A percentile compares a stretch with the other conserved stretches of the same genome.
Evolutionary conservation across 2,797 vertebrate genomes (phyloP).

Genomic region (Muscicapa striata): DNA sequence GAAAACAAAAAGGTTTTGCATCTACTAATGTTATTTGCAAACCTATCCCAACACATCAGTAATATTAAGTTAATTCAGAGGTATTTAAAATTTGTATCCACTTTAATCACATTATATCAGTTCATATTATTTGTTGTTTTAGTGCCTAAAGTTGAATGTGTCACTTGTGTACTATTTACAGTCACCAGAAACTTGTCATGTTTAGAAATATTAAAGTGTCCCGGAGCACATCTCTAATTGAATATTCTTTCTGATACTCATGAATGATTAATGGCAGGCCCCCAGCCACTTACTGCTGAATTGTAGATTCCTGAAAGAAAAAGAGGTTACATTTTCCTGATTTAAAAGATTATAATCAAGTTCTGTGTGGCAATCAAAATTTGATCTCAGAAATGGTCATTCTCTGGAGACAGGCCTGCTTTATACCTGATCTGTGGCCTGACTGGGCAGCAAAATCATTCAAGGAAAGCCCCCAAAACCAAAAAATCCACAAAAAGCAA

Average conservation of each 20-base stretch:
- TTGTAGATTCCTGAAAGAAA: background rate
- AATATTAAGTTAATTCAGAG: background rate
- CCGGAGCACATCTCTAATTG: background rate
- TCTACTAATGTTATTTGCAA: background rate
- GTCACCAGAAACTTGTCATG: conserved; percentile 24
- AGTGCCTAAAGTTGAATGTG: background rate
- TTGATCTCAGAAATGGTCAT: background rate
- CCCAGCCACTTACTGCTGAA: background rate
- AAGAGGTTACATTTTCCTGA: background rate
- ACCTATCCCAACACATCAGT: background rate
- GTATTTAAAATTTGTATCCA: background rate
- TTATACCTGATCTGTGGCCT: background rate
- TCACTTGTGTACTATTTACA: conserved; percentile 20
- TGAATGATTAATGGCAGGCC: conserved; percentile 47
- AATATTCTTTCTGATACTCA: conserved; percentile 51
- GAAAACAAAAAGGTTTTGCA: background rate
- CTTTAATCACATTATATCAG: background rate
- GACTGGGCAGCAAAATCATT: background rate
- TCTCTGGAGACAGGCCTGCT: background rate
- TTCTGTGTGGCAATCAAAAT: conserved; percentile 8
- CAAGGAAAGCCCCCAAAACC: fast-evolving
- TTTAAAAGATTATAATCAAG: background rate
- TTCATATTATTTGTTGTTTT: background rate
- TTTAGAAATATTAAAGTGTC: conserved; percentile 32
- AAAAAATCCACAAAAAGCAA: background rate